Evolutionary conservation across 2,888 invertebrate species (phyloP), one percentile per base, ranked within the genome.

Genomic region (Criorhina ranunculi): DNA sequence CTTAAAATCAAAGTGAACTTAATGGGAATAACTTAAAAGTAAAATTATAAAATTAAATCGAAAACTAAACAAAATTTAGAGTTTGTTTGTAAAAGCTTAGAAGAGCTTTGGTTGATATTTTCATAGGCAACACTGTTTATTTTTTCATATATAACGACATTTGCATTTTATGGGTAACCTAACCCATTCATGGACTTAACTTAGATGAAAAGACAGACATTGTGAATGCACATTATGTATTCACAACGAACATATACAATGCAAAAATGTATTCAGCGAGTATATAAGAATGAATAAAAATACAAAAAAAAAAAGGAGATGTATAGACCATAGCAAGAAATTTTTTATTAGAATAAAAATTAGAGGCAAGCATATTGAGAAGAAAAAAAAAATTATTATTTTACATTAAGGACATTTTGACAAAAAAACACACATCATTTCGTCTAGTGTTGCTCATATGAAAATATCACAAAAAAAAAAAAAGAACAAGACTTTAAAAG

Each of bases 1-100:
- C 6, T 19, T 19, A 57, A 46, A 82, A 72, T 24, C 46, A 76
- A 81, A 70, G 51, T 66, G 59, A 82, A 72, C 29, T 35, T 12
- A 67, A 76, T 77, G 57, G 42, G 29, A 51, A 69, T 8, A 67
- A 70, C 46, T 15, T 0, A 46, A 53, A 15, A 67, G 29, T 1
- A 6, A 33, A 31, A 62, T 15, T 24, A 69, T 51, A 37, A 80
- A 49, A 49, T 8, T 6, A 19, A 70, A 29, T 35, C 40, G 55
- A 85, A 76, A 79, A 79, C 67, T 75, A 42, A 76, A 69, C 55
- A 83, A 73, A 87, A 76, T 87, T 87, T 88, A 87, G 87, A 87
- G 87, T 89, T 91, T 91, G 91, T 91, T 91, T 91, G 91, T 91
- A 91, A 91, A 91, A 91, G 91, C 91, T 90, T 91, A 91, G 91